Evolutionary conservation across 2,797 vertebrate species (phyloP), one percentile per base, ranked within the genome.

Genomic region (Sebastes flavidus): DNA sequence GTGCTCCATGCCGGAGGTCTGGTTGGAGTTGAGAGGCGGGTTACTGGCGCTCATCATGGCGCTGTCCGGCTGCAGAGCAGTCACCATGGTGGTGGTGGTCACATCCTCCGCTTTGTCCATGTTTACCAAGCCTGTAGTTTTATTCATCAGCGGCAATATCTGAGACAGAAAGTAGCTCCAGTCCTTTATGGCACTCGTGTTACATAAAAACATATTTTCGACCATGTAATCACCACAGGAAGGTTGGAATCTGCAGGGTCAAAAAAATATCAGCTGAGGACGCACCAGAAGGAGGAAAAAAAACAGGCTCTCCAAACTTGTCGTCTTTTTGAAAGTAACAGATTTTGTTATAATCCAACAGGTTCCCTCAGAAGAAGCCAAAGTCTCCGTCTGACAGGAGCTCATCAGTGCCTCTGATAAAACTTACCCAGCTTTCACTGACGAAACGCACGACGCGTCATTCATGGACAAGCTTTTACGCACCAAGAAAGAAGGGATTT

Each of bases 111-210:
- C 94, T 58, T 90, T 85, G 59, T 93, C 91, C 36, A 94, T 81
- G 67, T 93, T 95, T 14, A 96, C 95, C 88, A 97, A 90, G 32
- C 93, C 95, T 11, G 95, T 91, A 11, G 97, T 97, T 87, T 94
- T 96, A 92, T 97, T 97, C 82, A 97, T 90, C 16, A 96, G 96
- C 58, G 97, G 97, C 80, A 97, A 86, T 58, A 98, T 96, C 82
- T 96, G 96, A 12, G 97, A 96, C 60, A 98, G 94, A 71, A 98
- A 97, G 34, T 95, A 95, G 88, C 96, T 96, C 97, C 97, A 97
- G 95, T 97, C 96, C 92, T 96, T 97, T 81, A 97, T 96, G 81
- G 96, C 95, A 84, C 95, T 97, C 71, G 94, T 95, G 92, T 98
- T 98, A 92, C 97, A 98, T 82, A 95, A 92, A 89, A 96, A 93